Conservation (phyloP, 2,888 invertebrate species). For the Achlya flavicornis region DNA sequence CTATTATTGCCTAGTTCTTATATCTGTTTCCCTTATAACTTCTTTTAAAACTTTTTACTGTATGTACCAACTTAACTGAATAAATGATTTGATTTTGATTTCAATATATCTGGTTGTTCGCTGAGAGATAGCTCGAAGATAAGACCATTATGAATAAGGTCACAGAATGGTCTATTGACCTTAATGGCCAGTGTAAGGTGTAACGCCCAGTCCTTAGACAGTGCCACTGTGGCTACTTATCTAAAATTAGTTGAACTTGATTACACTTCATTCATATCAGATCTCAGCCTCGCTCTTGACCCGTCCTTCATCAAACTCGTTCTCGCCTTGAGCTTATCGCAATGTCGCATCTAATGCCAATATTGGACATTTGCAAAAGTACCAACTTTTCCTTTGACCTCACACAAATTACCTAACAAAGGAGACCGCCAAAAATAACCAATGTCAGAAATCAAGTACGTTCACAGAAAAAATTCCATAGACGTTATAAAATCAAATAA, state of each 20-base stretch:
- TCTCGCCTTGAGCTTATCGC: conserved; percentile 4
- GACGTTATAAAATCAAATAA: conserved; percentile 40
- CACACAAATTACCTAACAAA: conserved; percentile 13
- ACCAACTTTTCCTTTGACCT: conserved; percentile 10
- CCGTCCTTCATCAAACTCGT: not conserved
- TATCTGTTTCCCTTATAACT: too few species aligned
- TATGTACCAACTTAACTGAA: too few species aligned
- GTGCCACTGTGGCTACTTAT: too few species aligned
- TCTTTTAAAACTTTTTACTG: too few species aligned
- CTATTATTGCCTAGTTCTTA: too few species aligned
- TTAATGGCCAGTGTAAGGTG: too few species aligned
- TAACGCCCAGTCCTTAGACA: too few species aligned
- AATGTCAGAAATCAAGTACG: conserved; percentile 25
- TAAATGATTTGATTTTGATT: too few species aligned
- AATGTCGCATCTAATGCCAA: conserved; percentile 6
- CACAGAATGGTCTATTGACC: too few species aligned
- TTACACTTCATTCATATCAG: not conserved
- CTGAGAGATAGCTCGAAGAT: too few species aligned
- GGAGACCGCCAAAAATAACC: conserved; percentile 11
- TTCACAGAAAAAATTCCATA: conserved; percentile 41
- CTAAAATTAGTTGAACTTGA: not conserved
- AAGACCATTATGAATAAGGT: too few species aligned
- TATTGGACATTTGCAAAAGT: not conserved
- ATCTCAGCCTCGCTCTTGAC: not conserved
- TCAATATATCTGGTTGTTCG: too few species aligned